These are phyloP conservation scores for Macropus fuliginosus DNA, from an alignment of 2,797 vertebrate genomes.

Conservation along the genomic window DNA sequence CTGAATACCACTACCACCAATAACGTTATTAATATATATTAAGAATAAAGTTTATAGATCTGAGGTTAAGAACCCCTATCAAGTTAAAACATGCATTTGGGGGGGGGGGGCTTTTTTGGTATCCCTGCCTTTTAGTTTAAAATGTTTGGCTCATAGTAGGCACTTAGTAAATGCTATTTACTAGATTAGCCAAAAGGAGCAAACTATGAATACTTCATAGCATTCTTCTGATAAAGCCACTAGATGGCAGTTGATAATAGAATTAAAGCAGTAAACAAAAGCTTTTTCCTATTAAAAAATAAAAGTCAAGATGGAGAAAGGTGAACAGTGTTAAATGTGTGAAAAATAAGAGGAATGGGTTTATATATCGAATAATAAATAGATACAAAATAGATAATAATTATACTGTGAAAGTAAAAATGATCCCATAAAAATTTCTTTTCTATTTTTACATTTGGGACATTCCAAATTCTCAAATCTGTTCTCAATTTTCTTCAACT, in stretches of 20 bases:
- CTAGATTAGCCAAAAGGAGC: neutral
- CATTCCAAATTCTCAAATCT: conserved; percentile 8
- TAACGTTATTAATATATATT: neutral
- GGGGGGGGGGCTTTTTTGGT: neutral
- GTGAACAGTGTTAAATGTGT: neutral
- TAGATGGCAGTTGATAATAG: conserved; percentile 81
- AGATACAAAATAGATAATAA: conserved; percentile 8
- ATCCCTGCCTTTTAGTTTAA: neutral
- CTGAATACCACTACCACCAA: neutral
- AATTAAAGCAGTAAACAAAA: conserved; percentile 18
- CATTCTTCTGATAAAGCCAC: conserved; percentile 71
- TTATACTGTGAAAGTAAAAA: conserved; percentile 51
- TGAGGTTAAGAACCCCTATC: neutral
- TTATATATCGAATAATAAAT: conserved; percentile 17
- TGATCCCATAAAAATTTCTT: conserved; percentile 18
- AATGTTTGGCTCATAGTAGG: neutral
- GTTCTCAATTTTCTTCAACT: conserved; percentile 30
- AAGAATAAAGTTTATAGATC: neutral
- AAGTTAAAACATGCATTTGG: neutral
- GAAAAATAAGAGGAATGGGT: neutral
- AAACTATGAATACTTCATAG: conserved; percentile 18
- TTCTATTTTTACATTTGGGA: conserved; percentile 16
- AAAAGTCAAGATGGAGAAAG: conserved; percentile 3
- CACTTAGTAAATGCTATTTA: neutral
- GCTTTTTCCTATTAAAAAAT: neutral